These are phyloP conservation scores for Spodoptera littoralis DNA, from an alignment of 2,888 invertebrate species.

Conservation along the genomic window DNA sequence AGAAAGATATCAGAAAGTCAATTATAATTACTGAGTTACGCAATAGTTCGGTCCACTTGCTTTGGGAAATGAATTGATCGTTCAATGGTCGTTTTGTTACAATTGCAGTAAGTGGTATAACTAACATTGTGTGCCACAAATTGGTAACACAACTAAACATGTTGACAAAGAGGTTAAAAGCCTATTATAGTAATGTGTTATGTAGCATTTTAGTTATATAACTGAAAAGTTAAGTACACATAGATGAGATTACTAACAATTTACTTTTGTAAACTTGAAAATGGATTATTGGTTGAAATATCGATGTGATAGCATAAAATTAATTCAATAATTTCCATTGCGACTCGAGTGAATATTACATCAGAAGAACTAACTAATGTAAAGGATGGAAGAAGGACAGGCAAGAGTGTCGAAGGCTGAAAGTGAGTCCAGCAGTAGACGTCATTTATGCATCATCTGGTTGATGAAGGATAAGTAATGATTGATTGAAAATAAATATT, in stretches of 20 bases:
- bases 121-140: slow-evolving; percentile 17
- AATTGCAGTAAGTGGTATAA: slow-evolving; percentile 17
- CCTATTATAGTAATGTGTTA: slow-evolving; percentile 14
- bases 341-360: too few relatives aligned
- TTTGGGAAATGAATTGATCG: slow-evolving; percentile 45
- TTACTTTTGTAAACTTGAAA: too few relatives aligned
- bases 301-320: too few relatives aligned
- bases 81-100: slow-evolving; percentile 17
- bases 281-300: too few relatives aligned
- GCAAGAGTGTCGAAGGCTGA: too few relatives aligned
- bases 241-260: neutral
- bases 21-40: slow-evolving; percentile 48
- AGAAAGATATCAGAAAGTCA: slow-evolving; percentile 57
- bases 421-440: too few relatives aligned
- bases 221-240: slow-evolving; percentile 5
- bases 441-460: too few relatives aligned
- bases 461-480: too few relatives aligned
- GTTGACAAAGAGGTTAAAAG: slow-evolving; percentile 26
- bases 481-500: too few relatives aligned
- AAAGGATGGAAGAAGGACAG: too few relatives aligned
- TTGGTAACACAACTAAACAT: slow-evolving; percentile 8
- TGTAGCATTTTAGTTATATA: slow-evolving; percentile 5
- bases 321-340: too few relatives aligned
- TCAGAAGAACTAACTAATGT: too few relatives aligned
- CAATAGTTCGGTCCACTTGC: slow-evolving; percentile 50